phyloP scores from a whole-genome alignment of 2,797 vertebrate genomes.

The Moxostoma hubbsi region DNA sequence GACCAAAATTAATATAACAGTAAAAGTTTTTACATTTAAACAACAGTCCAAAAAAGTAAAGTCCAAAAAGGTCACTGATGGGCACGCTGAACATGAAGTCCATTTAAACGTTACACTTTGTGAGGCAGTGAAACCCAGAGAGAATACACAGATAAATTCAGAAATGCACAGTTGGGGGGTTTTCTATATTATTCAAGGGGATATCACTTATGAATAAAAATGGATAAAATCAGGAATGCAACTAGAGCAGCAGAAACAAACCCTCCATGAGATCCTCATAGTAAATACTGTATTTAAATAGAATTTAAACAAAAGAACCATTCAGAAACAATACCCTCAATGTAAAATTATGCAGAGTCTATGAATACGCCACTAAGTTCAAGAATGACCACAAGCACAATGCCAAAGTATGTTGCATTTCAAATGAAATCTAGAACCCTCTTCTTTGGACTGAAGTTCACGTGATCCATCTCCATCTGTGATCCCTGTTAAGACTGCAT shows the following conservation, averaged over 20 bases:
- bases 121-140: neutral
- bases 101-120: neutral
- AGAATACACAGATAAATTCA: neutral
- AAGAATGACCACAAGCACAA: constrained; percentile 3
- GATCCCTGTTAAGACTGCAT: neutral
- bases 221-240: neutral
- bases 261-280: neutral
- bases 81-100: neutral
- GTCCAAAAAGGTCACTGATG: neutral
- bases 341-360: neutral
- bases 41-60: neutral
- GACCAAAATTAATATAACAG: neutral
- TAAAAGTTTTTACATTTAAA: neutral
- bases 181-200: neutral
- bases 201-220: neutral
- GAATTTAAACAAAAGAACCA: constrained; percentile 9
- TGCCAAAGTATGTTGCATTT: neutral
- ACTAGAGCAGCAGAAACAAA: neutral
- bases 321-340: constrained; percentile 5
- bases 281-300: constrained; percentile 21
- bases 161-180: neutral
- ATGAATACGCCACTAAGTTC: neutral
- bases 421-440: neutral
- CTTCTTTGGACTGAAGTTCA: neutral
- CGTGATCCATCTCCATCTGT: neutral